Conservation (phyloP, 1,140 invertebrate genomes). For the Ostrea denselamellosa region DNA sequence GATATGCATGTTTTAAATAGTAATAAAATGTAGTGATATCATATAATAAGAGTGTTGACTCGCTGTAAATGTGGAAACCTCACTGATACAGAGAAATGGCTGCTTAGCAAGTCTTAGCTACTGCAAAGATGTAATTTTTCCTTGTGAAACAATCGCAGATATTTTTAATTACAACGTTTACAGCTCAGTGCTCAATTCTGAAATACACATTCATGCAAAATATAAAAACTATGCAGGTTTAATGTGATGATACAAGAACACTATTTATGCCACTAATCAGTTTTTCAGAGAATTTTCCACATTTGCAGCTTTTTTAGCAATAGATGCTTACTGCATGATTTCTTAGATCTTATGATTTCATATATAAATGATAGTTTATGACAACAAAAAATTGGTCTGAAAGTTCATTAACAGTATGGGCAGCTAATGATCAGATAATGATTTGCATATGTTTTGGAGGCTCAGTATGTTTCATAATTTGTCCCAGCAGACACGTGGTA, state of each 20-base stretch:
- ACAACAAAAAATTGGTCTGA: background rate
- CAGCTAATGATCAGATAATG: constrained; percentile 2
- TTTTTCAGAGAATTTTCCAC: background rate
- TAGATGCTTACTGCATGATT: background rate
- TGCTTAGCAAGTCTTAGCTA: too few species aligned
- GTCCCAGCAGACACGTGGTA: background rate
- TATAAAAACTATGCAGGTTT: too few species aligned
- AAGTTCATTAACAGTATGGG: background rate
- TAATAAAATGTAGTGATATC: background rate
- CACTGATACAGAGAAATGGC: background rate
- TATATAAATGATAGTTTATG: background rate
- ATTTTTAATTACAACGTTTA: too few species aligned
- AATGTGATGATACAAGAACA: too few species aligned
- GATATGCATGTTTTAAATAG: background rate
- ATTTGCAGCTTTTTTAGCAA: constrained; percentile 1
- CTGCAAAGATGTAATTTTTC: too few species aligned
- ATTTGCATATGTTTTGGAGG: background rate
- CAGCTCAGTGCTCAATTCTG: too few species aligned
- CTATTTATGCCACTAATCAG: background rate
- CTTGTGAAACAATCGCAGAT: too few species aligned
- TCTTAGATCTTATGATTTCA: background rate
- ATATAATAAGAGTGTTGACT: background rate
- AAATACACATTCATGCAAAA: too few species aligned
- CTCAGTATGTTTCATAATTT: background rate
- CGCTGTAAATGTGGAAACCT: background rate